Percentiles rank a stretch among this genome's conserved stretches.
Evolutionary conservation across 1,140 invertebrate genomes (phyloP).

Genomic region (Elymnias hypermnestra): DNA sequence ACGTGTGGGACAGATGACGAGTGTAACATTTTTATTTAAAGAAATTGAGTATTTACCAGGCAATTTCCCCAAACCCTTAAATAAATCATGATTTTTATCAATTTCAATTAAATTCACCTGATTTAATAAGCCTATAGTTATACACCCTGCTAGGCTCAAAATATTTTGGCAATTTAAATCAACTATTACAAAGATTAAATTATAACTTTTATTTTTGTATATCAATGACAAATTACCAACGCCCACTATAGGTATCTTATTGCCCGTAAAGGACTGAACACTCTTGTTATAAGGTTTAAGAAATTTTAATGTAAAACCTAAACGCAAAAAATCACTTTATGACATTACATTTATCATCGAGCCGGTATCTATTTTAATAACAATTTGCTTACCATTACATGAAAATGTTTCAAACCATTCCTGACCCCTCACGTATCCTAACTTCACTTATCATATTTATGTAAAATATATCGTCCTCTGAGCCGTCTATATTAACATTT

Average conservation of each 20-base stretch:
- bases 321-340: conserved; percentile 8
- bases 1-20: neutral
- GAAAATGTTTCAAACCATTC: conserved; percentile 4
- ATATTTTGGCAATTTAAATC: conserved; percentile 7
- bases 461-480: too few relatives aligned
- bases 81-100: neutral
- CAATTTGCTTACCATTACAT: conserved; percentile 2
- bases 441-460: too few relatives aligned
- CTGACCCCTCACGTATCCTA: too few relatives aligned
- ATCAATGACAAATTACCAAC: conserved; percentile 13
- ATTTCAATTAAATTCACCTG: neutral
- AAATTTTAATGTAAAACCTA: conserved; percentile 18
- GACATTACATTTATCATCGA: conserved; percentile 22
- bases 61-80: neutral
- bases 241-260: conserved; percentile 20
- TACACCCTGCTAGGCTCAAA: neutral
- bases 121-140: neutral
- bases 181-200: conserved; percentile 19
- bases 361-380: conserved; percentile 22
- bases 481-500: too few relatives aligned
- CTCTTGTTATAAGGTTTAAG: too few relatives aligned
- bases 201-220: conserved; percentile 16
- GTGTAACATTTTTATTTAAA: neutral
- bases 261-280: conserved; percentile 21
- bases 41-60: neutral